Conservation (phyloP, 2,888 invertebrate species). For the Eupelmus urozonus region DNA sequence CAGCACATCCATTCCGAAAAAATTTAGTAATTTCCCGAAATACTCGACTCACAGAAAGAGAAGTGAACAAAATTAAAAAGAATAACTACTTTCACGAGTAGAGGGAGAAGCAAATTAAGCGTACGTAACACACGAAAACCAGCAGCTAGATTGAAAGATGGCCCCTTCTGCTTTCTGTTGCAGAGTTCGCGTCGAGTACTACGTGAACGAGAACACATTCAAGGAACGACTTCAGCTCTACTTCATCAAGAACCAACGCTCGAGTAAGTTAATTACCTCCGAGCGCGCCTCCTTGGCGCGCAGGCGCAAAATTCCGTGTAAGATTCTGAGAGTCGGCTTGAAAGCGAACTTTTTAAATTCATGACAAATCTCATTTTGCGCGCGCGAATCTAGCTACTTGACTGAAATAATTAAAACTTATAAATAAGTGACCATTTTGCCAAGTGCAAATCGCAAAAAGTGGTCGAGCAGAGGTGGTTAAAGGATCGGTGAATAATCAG, state of each 20-base stretch:
- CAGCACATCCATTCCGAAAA: too few relatives aligned
- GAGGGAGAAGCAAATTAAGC: slow-evolving; percentile 25
- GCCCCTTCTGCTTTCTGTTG: slow-evolving; percentile 78
- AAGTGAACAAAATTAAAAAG: not conserved
- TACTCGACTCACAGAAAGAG: not conserved
- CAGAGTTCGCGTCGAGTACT: slow-evolving; percentile 99
- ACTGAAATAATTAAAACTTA: slow-evolving; percentile 54
- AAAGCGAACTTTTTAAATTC: slow-evolving; percentile 41
- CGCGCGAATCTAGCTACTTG: slow-evolving; percentile 9
- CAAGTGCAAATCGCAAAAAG: not conserved
- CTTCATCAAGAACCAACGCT: slow-evolving; percentile 99
- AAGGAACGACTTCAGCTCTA: slow-evolving; percentile 99
- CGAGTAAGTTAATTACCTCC: slow-evolving; percentile 88
- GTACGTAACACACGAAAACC: slow-evolving; percentile 35
- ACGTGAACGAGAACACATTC: slow-evolving; percentile 99
- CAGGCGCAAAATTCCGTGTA: slow-evolving; percentile 4
- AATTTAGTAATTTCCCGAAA: too few relatives aligned
- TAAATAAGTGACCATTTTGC: slow-evolving; percentile 43
- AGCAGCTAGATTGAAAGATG: slow-evolving; percentile 51
- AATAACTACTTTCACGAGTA: not conserved
- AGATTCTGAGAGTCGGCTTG: not conserved
- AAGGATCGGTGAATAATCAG: slow-evolving; percentile 11
- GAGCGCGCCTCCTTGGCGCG: slow-evolving; percentile 28
- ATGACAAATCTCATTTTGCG: slow-evolving; percentile 51
- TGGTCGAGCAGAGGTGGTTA: not conserved